Evolutionary conservation across 2,797 vertebrate species (phyloP), one percentile per base, ranked within the genome.

Genomic region (Arremon aurantiirostris): DNA sequence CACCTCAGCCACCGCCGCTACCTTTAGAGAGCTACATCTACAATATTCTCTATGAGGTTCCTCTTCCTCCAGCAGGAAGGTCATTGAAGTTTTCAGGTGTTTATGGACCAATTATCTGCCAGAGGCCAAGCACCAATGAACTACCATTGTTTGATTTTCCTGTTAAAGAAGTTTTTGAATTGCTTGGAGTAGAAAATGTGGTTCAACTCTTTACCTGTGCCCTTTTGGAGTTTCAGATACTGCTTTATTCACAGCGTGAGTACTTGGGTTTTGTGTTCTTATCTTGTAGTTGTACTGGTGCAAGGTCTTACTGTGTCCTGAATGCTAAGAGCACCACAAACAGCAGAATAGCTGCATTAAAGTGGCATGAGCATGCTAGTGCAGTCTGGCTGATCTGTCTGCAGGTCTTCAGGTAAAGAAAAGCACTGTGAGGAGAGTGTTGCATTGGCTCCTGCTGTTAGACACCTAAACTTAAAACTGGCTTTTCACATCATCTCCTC

Each of bases 161-260:
- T 2, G 97, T 99, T 93, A 95, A 98, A 81, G 98, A 99, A 88
- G 98, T 99, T 96, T 99, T 99, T 95, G 97, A 99, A 92, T 97
- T 99, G 93, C 98, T 99, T 82, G 99, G 99, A 26, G 98, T 99
- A 94, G 99, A 99, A 98, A 99, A 99, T 61, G 97, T 99, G 66
- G 98, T 99, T 61, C 99, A 99, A 66, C 99, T 99, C 89, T 99
- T 99, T 97, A 99, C 99, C 70, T 99, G 99, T 94, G 99, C 99
- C 30, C 98, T 99, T 93, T 97, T 99, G 73, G 99, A 99, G 98
- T 99, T 99, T 98, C 99, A 99, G 98, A 99, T 99, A 90, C 98
- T 99, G 93, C 99, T 99, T 94, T 99, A 99, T 98, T 99, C 99
- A 14, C 99, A 99, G 95, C 98, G 99, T 99, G 98, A 99, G 99